Conservation (phyloP, 2,797 vertebrate species). For the Anas bernieri region DNA sequence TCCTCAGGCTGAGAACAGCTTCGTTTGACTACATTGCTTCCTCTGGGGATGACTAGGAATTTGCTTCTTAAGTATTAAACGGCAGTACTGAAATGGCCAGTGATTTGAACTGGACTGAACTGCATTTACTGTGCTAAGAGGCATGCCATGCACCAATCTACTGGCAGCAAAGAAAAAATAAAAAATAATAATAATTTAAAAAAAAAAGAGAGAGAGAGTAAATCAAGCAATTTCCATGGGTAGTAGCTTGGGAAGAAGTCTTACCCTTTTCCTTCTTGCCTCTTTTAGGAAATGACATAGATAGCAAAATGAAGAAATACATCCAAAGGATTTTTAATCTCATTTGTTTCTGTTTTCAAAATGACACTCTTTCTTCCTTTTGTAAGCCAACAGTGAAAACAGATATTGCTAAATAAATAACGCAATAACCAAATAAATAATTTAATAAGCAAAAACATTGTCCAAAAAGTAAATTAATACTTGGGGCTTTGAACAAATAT, state of each 20-base stretch:
- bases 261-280: neutral
- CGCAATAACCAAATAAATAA: neutral
- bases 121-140: neutral
- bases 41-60: neutral
- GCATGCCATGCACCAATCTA: neutral
- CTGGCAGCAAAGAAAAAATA: neutral
- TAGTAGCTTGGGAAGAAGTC: neutral
- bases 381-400: neutral
- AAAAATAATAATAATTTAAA: too few species aligned
- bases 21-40: constrained; percentile 30
- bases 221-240: neutral
- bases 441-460: neutral
- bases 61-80: constrained; percentile 2
- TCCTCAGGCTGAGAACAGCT: neutral
- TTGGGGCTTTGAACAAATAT: neutral
- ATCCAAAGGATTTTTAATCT: neutral
- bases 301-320: neutral
- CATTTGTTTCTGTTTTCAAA: neutral
- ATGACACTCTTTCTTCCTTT: neutral
- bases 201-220: neutral
- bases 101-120: neutral
- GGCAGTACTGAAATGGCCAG: neutral
- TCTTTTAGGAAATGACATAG: neutral
- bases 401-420: neutral
- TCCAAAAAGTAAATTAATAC: neutral